Base-by-base conservation (phyloP, 1,140 invertebrate genomes). In the Hydropsyche tenuis region DNA sequence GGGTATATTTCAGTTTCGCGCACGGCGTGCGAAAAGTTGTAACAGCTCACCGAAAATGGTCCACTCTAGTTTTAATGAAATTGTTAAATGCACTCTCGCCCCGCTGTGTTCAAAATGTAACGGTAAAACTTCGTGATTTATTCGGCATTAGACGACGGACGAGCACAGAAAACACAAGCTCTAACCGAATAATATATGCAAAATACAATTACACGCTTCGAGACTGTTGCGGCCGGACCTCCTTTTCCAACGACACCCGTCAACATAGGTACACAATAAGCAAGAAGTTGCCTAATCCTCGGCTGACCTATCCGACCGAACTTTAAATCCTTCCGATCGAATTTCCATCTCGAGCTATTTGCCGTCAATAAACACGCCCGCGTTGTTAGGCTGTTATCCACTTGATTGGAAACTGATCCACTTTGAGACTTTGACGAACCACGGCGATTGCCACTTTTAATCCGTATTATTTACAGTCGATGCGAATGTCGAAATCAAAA, bases 281-380 rank as follows among this genome's bases (percentile, higher is more conserved):
- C 12, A n/a, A 60, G 23, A 11, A 3, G 9, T 20, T 23, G 22
- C 22, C 22, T 60, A 60, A 60, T 60, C 56, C 23, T 60, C 14
- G 20, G 56, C 11, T 23, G 23, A 25, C 56, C 56, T 12, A 60
- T 25, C 23, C 22, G 56, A 6, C 7, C 22, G 11, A 25, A 37
- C 9, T 12, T 22, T 60, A 60, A 22, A 60, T 9, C 20, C 14
- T 12, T 60, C 22, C 20, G 23, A 25, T 20, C 56, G 22, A 5
- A 60, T 23, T 60, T 60, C 56, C 22, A 25, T 60, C 23, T 60
- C 56, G 56, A 60, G 23, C 56, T 27, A 60, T 60, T 60, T 20
- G 3, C 23, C 12, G 25, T 25, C 56, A 60, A 60, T 60, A 60
- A 60, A 60, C 56, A 53, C n/a, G 4, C 5, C 23, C 56, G 23